Conservation (phyloP, 2,113 vertebrate species). For the Macroglossus sobrinus region DNA sequence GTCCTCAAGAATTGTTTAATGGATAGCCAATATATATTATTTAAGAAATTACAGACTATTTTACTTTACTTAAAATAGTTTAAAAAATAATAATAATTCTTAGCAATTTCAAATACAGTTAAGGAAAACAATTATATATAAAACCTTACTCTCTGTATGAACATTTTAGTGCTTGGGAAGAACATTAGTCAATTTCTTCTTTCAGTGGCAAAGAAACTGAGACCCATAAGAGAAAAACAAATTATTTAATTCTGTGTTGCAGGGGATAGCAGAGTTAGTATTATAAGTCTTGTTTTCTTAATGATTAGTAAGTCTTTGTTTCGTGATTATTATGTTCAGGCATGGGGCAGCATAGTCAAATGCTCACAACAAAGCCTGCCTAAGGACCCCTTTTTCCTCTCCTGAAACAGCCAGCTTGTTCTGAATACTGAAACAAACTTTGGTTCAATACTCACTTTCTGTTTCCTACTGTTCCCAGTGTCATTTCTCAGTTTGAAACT, state of each 20-base stretch:
- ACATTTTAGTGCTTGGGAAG: neutral
- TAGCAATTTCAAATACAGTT: neutral
- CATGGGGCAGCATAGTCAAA: neutral
- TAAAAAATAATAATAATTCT: neutral
- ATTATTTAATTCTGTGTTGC: neutral
- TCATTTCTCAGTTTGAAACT: neutral
- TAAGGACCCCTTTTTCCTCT: neutral
- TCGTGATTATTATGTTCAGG: neutral
- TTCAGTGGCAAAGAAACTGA: neutral
- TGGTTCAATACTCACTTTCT: neutral
- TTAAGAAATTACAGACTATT: neutral
- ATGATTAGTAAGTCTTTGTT: neutral
- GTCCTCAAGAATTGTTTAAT: neutral
- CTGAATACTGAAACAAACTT: neutral
- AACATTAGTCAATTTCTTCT: neutral
- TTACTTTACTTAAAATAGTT: neutral
- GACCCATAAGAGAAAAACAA: neutral
- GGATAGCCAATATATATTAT: neutral
- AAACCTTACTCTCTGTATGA: neutral
- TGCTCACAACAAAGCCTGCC: neutral
- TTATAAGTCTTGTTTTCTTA: neutral
- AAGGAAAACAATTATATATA: neutral
- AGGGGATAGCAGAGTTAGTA: neutral
- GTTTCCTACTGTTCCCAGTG: neutral
- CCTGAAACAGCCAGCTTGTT: accelerated